Evolutionary conservation across 2,888 invertebrate genomes (phyloP).

Genomic region (Athripsodes cinereus): DNA sequence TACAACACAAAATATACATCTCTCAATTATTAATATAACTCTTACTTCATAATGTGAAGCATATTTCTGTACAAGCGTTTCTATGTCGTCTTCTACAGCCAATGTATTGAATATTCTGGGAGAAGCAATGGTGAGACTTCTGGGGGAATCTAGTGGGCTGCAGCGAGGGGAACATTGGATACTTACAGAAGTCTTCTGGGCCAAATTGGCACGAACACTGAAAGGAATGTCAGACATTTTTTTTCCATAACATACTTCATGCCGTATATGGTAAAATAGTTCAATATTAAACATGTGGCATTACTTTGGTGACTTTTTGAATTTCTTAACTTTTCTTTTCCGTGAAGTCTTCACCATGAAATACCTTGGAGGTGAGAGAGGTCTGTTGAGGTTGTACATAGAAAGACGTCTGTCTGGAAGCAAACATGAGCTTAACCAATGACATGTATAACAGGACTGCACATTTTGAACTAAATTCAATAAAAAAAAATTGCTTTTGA

Average conservation of each 20-base stretch:
- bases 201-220: neutral
- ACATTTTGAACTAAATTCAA: too few relatives aligned
- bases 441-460: too few relatives aligned
- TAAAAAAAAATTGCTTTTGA: too few relatives aligned
- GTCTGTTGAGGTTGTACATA: neutral
- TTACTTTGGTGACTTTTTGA: neutral
- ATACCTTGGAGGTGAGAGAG: neutral
- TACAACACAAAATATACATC: too few relatives aligned
- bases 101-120: neutral
- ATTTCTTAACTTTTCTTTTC: neutral
- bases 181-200: neutral
- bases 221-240: too few relatives aligned
- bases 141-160: neutral
- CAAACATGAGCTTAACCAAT: too few relatives aligned
- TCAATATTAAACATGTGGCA: too few relatives aligned
- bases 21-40: too few relatives aligned
- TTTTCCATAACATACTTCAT: too few relatives aligned
- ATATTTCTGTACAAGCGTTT: constrained; percentile 9
- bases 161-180: neutral
- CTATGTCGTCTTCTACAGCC: constrained; percentile 6
- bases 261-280: too few relatives aligned
- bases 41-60: neutral
- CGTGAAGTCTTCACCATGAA: neutral
- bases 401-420: neutral
- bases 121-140: neutral